These are phyloP conservation scores for Hirtodrosophila cameraria DNA, from an alignment of 2,888 invertebrate genomes.

Conservation along the genomic window DNA sequence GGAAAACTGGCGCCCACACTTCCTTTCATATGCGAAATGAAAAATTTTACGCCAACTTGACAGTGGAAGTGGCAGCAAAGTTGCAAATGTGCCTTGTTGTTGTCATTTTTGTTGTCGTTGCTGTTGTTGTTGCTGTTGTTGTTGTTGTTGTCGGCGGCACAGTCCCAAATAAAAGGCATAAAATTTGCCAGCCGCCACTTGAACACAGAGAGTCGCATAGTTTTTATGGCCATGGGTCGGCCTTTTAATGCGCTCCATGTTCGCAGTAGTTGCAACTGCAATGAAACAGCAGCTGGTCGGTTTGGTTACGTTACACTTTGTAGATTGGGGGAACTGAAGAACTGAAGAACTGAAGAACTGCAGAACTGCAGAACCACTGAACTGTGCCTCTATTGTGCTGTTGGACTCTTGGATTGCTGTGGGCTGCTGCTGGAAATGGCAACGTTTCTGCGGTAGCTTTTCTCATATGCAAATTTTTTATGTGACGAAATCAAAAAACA, in stretches of 20 bases:
- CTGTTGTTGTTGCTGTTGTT: constrained; percentile 24
- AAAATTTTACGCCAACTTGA: constrained; percentile 77
- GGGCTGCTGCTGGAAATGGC: constrained; percentile 19
- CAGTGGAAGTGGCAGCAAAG: constrained; percentile 76
- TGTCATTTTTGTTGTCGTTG: constrained; percentile 40
- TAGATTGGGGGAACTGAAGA: background rate
- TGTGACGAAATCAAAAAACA: constrained; percentile 61
- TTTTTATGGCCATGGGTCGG: constrained; percentile 68
- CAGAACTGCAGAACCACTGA: background rate
- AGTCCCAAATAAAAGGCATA: constrained; percentile 70
- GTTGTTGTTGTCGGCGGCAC: constrained; percentile 47
- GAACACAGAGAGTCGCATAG: constrained; percentile 58
- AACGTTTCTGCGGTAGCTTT: constrained; percentile 44
- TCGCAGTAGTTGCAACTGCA: constrained; percentile 39
- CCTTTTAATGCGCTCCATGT: constrained; percentile 56
- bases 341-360: background rate
- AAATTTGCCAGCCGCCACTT: constrained; percentile 64
- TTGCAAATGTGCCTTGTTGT: constrained; percentile 69
- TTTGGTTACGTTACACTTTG: constrained; percentile 12
- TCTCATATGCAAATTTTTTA: constrained; percentile 59
- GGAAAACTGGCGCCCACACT: constrained; percentile 69
- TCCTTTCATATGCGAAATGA: constrained; percentile 79
- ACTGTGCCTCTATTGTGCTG: background rate
- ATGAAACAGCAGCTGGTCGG: constrained; percentile 49
- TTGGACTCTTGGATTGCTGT: constrained; percentile 30